Evolutionary conservation across 2,113 vertebrate genomes (phyloP).

Genomic region (Mormyrus iriodes): DNA sequence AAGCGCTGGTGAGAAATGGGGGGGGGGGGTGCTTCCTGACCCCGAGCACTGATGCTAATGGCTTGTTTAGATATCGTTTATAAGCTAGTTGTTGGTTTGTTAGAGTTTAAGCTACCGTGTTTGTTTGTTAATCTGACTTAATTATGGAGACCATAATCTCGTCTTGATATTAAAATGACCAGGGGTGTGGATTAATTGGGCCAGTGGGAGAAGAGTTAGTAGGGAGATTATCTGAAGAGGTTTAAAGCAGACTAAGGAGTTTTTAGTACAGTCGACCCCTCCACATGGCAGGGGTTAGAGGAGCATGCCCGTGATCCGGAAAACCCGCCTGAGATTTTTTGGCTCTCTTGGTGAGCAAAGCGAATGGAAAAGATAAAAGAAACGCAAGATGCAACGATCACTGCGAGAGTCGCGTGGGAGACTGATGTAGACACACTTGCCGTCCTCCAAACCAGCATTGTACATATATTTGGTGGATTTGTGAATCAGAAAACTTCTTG

Average conservation of each 20-base stretch:
- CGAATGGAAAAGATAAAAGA: not conserved
- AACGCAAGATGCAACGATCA: too few relatives aligned
- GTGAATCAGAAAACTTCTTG: not conserved
- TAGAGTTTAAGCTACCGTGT: not conserved
- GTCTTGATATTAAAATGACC: not conserved
- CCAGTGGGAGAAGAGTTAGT: not conserved
- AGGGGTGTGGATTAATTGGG: not conserved
- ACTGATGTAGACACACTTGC: too few relatives aligned
- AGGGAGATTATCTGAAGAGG: not conserved
- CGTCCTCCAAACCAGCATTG: too few relatives aligned
- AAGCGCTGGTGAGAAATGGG: conserved; percentile 70
- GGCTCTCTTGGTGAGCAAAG: not conserved
- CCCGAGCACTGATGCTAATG: not conserved
- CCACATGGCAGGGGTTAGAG: not conserved
- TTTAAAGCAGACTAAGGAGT: not conserved
- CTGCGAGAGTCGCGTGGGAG: too few relatives aligned
- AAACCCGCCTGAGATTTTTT: not conserved
- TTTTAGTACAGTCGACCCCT: not conserved
- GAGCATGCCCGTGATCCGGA: not conserved
- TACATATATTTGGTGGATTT: not conserved
- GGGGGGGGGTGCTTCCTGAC: not conserved
- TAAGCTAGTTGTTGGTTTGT: not conserved
- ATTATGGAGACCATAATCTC: not conserved
- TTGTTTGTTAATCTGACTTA: not conserved
- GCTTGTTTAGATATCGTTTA: not conserved